Evolutionary conservation across 2,113 vertebrate species (phyloP).

Genomic region (Hemiscyllium ocellatum): DNA sequence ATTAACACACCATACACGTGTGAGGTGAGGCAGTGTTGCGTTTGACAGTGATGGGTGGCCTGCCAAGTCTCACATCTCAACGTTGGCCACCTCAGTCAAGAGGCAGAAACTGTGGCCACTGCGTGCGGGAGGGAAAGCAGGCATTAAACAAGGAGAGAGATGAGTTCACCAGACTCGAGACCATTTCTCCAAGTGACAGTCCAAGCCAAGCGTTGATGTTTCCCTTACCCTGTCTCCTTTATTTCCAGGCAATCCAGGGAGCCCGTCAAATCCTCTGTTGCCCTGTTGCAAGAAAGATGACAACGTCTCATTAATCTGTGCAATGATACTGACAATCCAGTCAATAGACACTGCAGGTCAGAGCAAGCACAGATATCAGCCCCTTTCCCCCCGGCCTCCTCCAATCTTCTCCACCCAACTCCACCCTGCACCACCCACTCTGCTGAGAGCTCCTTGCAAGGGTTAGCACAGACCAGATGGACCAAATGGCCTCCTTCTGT

Average conservation of each 20-base stretch:
- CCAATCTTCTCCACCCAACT: neutral
- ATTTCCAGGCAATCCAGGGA: constrained; percentile 4
- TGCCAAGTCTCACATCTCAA: no score
- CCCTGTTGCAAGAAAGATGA: neutral
- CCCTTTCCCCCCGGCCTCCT: no score
- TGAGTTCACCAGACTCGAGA: neutral
- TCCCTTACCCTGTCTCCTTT: constrained; percentile 31
- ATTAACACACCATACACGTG: no score
- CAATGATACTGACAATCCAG: neutral
- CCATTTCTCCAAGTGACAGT: neutral
- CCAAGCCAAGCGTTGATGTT: neutral
- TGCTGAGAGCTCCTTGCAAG: neutral
- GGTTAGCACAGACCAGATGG: neutral
- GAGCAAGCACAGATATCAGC: neutral
- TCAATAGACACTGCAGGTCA: neutral
- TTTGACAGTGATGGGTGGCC: no score
- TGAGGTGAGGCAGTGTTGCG: no score
- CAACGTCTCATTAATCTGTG: no score
- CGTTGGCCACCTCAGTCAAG: no score
- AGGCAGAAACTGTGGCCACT: neutral
- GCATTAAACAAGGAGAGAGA: no score
- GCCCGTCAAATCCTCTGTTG: constrained; percentile 21
- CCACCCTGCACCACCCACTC: neutral
- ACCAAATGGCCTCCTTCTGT: neutral
- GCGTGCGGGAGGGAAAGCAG: no score